Percentiles rank a stretch among this genome's conserved stretches.
These are phyloP conservation scores for cattle (Bos taurus) DNA, from an alignment of 2,113 vertebrate species.

Conservation along the genomic window DNA sequence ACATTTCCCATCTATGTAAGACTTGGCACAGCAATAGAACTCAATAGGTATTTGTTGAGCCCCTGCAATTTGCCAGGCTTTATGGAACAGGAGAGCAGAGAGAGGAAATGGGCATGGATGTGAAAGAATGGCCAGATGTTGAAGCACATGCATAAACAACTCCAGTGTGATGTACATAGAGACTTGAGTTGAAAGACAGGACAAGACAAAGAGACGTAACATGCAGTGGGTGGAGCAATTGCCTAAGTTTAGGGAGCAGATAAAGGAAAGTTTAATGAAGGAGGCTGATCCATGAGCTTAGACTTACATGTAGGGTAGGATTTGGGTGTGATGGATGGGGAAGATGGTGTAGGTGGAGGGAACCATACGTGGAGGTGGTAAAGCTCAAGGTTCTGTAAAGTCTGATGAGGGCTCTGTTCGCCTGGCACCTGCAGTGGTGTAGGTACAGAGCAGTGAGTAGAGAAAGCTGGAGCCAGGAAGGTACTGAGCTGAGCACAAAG, in stretches of 20 bases:
- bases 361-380: neutral
- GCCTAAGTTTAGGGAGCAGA: neutral
- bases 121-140: neutral
- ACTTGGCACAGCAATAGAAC: neutral
- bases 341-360: neutral
- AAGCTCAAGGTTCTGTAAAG: neutral
- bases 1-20: neutral
- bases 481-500: neutral
- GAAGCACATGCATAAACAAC: neutral
- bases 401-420: neutral
- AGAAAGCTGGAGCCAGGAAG: neutral
- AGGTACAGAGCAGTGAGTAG: too few relatives aligned
- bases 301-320: neutral
- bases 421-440: accelerated
- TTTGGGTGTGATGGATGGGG: neutral
- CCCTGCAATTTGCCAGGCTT: neutral
- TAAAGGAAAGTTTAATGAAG: neutral
- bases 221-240: neutral
- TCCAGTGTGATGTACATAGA: neutral
- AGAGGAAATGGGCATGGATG: neutral
- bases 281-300: neutral
- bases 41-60: neutral
- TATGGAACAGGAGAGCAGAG: neutral
- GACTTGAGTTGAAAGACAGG: neutral
- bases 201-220: neutral